Evolutionary conservation across 1,140 invertebrate genomes (phyloP).

Genomic region (Calosoma granatense): DNA sequence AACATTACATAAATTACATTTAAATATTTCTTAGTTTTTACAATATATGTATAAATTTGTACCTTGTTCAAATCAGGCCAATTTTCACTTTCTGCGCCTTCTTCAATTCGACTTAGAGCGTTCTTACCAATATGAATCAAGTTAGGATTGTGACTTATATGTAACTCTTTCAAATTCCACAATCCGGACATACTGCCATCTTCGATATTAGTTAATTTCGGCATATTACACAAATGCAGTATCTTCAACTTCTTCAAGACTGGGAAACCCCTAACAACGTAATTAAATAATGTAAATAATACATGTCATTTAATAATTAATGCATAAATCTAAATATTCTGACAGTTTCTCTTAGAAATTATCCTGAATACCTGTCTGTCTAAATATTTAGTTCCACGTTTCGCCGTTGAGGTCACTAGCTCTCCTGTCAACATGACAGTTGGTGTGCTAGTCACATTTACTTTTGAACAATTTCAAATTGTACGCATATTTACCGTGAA

Average conservation of each 20-base stretch:
- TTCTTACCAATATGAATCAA: slow-evolving; percentile 43
- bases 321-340: slow-evolving; percentile 3
- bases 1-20: slow-evolving; percentile 10
- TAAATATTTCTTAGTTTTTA: slow-evolving; percentile 2
- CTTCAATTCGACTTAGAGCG: slow-evolving; percentile 37
- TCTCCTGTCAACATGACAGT: no score
- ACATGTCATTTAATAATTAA: slow-evolving; percentile 4
- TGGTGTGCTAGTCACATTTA: no score
- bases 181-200: slow-evolving; percentile 40
- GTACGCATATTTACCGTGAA: no score
- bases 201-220: slow-evolving; percentile 42
- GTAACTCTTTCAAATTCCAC: slow-evolving; percentile 38
- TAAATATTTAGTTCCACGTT: no score
- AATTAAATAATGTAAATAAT: slow-evolving; percentile 14
- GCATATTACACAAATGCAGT: slow-evolving; percentile 54
- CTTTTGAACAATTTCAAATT: no score
- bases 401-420: no score
- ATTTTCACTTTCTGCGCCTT: slow-evolving; percentile 35
- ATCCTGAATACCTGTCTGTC: no score
- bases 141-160: slow-evolving; percentile 45
- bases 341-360: background rate
- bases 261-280: slow-evolving; percentile 50
- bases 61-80: slow-evolving; percentile 52
- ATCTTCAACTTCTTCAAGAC: slow-evolving; percentile 44
- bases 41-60: slow-evolving; percentile 16